Evolutionary conservation across 2,888 invertebrate genomes (phyloP), one percentile per base, ranked within the genome.

Genomic region (Thysanoteuthis rhombus): DNA sequence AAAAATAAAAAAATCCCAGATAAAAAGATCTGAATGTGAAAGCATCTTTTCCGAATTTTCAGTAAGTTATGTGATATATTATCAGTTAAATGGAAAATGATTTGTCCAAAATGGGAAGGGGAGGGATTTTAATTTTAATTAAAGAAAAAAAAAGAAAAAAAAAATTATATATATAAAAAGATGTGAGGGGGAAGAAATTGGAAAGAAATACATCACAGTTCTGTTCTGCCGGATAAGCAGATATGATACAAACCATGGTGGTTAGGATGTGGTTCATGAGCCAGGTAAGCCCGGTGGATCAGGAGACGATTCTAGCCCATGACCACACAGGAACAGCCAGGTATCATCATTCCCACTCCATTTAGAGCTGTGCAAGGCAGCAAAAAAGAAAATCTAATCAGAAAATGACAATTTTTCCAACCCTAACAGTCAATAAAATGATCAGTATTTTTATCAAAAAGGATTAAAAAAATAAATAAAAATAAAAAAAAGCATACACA

Each of bases 341-440:
- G 93, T 58, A 93, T 39, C 93, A 93, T 47, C 47, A 47, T n/a
- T 93, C 39, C 42, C 36, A 58, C 47, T 93, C 93, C 93, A 90
- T 92, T 93, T 93, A 93, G 75, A 94, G 94, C 94, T 94, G 94
- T 94, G 91, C 94, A 94, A 94, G 93, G 94, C 94, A 94, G 94
- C 94, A 94, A 94, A 94, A 93, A 94, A 94, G 94, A 94, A 94
- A 93, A 94, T 89, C 92, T 25, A 92, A 92, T 92, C 92, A 92
- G 92, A 40, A 40, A 92, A n/a, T 40, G 92, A n/a, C 42, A 42
- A 92, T 40, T 45, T 40, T 92, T 92, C 92, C 92, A 92, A 92
- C 92, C n/a, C 5, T 92, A 92, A 92, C 92, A 92, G 32, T 28
- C 40, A 40, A 92, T 92, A 92, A 92, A 92, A 38, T 45, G 92